These are phyloP conservation scores for Lithosia quadra DNA, from an alignment of 2,888 invertebrate genomes.

Conservation along the genomic window DNA sequence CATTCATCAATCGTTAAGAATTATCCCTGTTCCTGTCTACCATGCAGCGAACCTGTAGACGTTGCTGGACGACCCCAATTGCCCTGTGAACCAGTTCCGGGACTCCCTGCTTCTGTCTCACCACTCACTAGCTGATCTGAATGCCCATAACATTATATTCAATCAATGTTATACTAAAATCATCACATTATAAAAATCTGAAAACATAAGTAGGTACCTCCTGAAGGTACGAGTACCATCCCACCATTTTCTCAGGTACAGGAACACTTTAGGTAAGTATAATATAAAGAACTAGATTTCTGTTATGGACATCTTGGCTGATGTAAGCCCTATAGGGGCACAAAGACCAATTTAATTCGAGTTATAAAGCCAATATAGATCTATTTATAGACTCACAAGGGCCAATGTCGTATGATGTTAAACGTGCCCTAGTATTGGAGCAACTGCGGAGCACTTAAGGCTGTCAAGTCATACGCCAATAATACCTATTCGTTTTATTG, in stretches of 20 bases:
- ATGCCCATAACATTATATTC: conserved; percentile 59
- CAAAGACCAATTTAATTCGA: background rate
- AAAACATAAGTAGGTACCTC: too few species aligned
- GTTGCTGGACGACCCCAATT: conserved; percentile 78
- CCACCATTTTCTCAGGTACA: background rate
- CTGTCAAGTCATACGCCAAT: conserved; percentile 22
- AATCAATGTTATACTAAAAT: conserved; percentile 11
- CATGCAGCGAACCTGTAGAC: conserved; percentile 82
- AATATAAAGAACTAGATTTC: background rate
- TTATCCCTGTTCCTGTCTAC: conserved; percentile 47
- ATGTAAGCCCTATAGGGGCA: background rate
- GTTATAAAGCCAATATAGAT: conserved; percentile 49
- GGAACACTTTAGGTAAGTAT: background rate
- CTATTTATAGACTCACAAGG: conserved; percentile 56
- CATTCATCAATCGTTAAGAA: conserved; percentile 40
- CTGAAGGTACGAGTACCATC: too few species aligned
- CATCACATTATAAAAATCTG: background rate
- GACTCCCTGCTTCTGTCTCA: conserved; percentile 72
- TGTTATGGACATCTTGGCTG: background rate
- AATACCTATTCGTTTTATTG: conserved; percentile 8
- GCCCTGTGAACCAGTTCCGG: conserved; percentile 73
- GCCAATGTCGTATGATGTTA: conserved; percentile 56
- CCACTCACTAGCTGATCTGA: conserved; percentile 84
- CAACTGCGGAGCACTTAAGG: conserved; percentile 48
- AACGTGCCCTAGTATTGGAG: conserved; percentile 41